Percentiles rank a stretch among this genome's conserved stretches.
These are phyloP conservation scores for Sarcophaga peregrina DNA, from an alignment of 1,140 invertebrate genomes.

Conservation along the genomic window DNA sequence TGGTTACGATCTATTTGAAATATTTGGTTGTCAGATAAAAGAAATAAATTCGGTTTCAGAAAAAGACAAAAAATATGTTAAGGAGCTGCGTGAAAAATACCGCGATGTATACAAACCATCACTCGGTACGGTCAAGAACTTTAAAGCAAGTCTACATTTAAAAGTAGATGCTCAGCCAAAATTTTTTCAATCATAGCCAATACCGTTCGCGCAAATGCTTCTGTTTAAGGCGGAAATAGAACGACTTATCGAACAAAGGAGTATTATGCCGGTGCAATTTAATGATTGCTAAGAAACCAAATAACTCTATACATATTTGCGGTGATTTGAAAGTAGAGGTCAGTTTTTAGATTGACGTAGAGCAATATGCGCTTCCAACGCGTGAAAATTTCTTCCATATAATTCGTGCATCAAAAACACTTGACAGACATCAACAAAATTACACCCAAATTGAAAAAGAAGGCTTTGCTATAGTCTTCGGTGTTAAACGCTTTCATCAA, in stretches of 20 bases:
- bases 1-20: conserved; percentile 36
- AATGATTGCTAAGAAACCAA: conserved; percentile 63
- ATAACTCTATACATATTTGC: conserved; percentile 64
- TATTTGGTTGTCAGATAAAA: conserved; percentile 38
- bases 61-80: conserved; percentile 14
- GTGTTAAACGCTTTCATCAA: no score
- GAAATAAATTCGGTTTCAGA: conserved; percentile 22
- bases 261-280: no score
- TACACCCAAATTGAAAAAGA: no score
- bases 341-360: conserved; percentile 64
- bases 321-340: conserved; percentile 64
- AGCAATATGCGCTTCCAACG: conserved; percentile 64
- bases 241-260: no score
- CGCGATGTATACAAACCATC: conserved; percentile 9
- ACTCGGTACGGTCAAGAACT: conserved; percentile 35
- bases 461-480: no score
- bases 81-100: conserved; percentile 19
- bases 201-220: conserved; percentile 53
- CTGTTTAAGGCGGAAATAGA: conserved; percentile 53
- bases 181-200: conserved; percentile 38
- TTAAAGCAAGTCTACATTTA: conserved; percentile 39
- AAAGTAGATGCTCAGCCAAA: conserved; percentile 36
- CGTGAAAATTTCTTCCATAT: conserved; percentile 61
- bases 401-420: conserved; percentile 50
- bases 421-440: no score